A percentile compares a stretch with the other conserved stretches of the same genome.
These are phyloP conservation scores for Drosophila subobscura DNA, from an alignment of 1,140 invertebrate species.

Conservation along the genomic window DNA sequence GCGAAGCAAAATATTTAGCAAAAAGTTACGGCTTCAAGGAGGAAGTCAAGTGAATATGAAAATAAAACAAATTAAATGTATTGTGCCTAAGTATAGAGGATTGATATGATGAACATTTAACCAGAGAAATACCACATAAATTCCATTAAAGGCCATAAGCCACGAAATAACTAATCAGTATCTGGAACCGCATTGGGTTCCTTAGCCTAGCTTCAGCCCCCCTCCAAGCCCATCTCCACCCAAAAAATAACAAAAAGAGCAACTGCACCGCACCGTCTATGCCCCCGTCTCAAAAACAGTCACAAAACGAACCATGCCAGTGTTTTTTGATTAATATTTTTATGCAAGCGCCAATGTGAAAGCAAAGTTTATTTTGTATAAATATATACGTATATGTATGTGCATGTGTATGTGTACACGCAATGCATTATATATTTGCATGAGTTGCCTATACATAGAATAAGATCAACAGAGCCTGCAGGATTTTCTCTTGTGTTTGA, in stretches of 20 bases:
- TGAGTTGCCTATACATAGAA: conserved; percentile 44
- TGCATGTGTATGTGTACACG: conserved; percentile 3
- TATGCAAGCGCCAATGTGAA: conserved; percentile 76
- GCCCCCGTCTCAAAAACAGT: conserved; percentile 57
- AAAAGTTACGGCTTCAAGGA: conserved; percentile 43
- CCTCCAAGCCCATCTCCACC: conserved; percentile 4
- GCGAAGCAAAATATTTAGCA: conserved; percentile 60
- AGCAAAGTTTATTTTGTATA: conserved; percentile 77
- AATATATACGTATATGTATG: conserved; percentile 50
- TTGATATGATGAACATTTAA: conserved; percentile 40
- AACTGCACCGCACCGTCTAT: conserved; percentile 75
- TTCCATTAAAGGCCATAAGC: conserved; percentile 49
- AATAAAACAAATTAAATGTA: conserved; percentile 71
- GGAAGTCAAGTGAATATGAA: conserved; percentile 40
- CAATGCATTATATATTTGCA: conserved; percentile 62
- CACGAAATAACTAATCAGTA: conserved; percentile 45
- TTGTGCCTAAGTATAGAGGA: conserved; percentile 75
- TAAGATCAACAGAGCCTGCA: conserved; percentile 34
- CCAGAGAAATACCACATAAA: conserved; percentile 40
- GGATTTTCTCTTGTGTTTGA: conserved; percentile 21
- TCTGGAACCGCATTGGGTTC: conserved; percentile 24
- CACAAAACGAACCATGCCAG: conserved; percentile 44
- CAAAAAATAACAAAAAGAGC: conserved; percentile 20
- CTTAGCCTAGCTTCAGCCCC: conserved; percentile 64
- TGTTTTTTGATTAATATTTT: conserved; percentile 76